Evolutionary conservation across 2,888 invertebrate species (phyloP), one percentile per base, ranked within the genome.

Genomic region (Stenodera caucasica): DNA sequence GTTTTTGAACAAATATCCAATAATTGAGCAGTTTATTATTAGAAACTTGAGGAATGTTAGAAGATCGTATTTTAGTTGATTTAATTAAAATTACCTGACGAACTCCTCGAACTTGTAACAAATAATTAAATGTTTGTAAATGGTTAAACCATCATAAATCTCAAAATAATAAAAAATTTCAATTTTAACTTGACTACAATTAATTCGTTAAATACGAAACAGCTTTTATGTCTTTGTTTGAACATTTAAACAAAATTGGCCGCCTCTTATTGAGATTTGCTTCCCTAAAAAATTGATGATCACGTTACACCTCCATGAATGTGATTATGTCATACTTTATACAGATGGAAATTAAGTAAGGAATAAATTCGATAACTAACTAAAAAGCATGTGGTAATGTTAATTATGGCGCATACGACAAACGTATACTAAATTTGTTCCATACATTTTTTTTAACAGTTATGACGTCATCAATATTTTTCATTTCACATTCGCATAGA

Each of bases 161-260:
- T 56, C 49, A 26, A 26, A 26, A 26, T n/a, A 26, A 26, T 26
- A 5, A 26, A 5, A 2, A 26, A 26, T 5, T 26, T 26, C 3
- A 26, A 26, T 2, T 26, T 2, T 4, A 26, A 26, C 5, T 26
- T 4, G 23, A 23, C 21, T 45, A 52, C 45, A 53, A 53, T 56
- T 55, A 56, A 49, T 63, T 55, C 55, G 49, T 60, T 60, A 58
- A 55, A 60, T 57, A 58, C 18, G 21, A 37, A 58, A 53, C 50
- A 49, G 54, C 60, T 60, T 55, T 57, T 60, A 53, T 49, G 54
- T 54, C 45, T 57, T 55, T 63, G 60, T 63, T 60, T 63, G 51
- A 54, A 57, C 55, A 53, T 61, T 53, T 55, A 52, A 59, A 53
- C 64, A 54, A 61, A 64, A 64, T 64, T 61, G 61, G 56, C 61